Conservation (phyloP, 2,113 vertebrate genomes). For the Parotia lawesii region DNA sequence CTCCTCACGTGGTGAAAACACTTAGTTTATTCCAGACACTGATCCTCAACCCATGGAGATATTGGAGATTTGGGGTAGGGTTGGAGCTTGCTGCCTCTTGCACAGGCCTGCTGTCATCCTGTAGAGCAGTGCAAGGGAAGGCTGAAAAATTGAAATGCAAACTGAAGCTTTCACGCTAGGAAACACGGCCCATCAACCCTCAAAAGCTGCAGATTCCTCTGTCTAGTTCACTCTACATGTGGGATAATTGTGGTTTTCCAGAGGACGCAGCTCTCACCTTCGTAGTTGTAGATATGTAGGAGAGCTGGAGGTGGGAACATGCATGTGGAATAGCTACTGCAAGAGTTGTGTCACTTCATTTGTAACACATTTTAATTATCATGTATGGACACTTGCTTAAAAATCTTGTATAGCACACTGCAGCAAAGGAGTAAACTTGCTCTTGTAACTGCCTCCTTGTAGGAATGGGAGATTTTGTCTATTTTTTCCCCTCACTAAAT, state of each 20-base stretch:
- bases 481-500: background rate
- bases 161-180: background rate
- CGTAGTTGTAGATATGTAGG: rapidly evolving
- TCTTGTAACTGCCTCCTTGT: background rate
- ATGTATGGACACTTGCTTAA: rapidly evolving
- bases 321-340: background rate
- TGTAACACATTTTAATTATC: background rate
- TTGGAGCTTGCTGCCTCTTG: background rate
- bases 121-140: background rate
- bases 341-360: background rate
- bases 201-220: background rate
- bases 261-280: background rate
- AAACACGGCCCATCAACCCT: background rate
- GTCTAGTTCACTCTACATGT: rapidly evolving
- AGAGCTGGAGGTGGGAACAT: background rate
- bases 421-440: background rate
- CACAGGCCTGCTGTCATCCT: background rate
- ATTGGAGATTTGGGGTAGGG: background rate
- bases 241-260: background rate
- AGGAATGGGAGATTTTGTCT: background rate
- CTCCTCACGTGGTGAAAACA: background rate
- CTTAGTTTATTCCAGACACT: background rate
- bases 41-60: background rate
- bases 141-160: background rate
- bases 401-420: background rate